Evolutionary conservation across 2,113 vertebrate genomes (phyloP).

Genomic region (Fulmarus glacialis): DNA sequence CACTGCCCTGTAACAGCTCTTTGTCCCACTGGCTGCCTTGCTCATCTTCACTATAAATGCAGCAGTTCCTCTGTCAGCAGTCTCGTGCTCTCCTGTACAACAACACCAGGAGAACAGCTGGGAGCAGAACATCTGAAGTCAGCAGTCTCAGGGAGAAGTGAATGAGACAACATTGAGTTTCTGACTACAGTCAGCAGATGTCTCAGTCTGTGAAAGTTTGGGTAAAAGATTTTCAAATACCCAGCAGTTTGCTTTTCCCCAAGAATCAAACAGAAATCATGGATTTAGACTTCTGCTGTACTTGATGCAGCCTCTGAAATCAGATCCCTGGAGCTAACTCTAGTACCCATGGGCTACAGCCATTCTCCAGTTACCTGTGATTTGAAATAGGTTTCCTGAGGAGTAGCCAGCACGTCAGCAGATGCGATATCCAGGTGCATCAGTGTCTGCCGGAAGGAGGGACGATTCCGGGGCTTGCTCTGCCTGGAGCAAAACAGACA

Average conservation of each 20-base stretch:
- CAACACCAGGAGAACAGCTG: neutral
- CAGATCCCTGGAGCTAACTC: neutral
- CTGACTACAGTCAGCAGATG: neutral
- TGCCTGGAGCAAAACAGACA: slow-evolving; percentile 79
- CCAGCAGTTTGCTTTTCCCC: neutral
- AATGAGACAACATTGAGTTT: neutral
- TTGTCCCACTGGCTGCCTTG: neutral
- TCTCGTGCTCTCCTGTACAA: neutral
- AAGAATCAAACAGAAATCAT: neutral
- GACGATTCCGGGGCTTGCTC: slow-evolving; percentile 94
- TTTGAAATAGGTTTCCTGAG: slow-evolving; percentile 99
- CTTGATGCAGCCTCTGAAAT: neutral
- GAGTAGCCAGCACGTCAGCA: slow-evolving; percentile 91
- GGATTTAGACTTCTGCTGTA: neutral
- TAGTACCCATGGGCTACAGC: neutral
- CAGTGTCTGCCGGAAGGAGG: slow-evolving; percentile 96
- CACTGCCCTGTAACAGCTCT: neutral
- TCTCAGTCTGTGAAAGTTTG: neutral
- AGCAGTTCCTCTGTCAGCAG: neutral
- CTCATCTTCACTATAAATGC: neutral
- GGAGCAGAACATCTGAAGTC: neutral
- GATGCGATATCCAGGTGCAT: slow-evolving; percentile 96
- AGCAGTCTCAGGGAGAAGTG: neutral
- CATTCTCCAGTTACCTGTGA: slow-evolving; percentile 84
- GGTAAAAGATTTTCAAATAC: neutral